Base-by-base conservation (phyloP, 2,888 invertebrate species). In the Caenorhabditis becei region DNA sequence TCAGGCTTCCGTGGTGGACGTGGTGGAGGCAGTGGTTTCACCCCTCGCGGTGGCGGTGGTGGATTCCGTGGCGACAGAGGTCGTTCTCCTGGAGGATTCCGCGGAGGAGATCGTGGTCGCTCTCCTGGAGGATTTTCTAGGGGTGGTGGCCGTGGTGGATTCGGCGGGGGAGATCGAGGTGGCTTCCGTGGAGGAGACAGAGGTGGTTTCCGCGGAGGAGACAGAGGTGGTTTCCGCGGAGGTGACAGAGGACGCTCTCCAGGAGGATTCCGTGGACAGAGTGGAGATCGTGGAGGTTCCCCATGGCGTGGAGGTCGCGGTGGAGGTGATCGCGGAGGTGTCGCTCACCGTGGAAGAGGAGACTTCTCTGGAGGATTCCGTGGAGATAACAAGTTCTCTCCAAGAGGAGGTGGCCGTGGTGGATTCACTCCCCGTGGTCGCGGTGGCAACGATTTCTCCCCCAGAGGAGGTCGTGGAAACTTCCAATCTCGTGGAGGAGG, bases 401-500 rank as follows among this genome's bases (percentile, higher is more conserved):
- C 66, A 4, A 69, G 77, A 78, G 82, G 80, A 37, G 58, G 74
- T 35, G 86, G 81, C 3, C 62, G 79, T 28, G 74, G 77, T 56
- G 74, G 70, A 20, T 85, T 85, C 71, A 81, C 79, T 47, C 80
- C 82, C 35, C 66, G 84, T 18, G 83, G 85, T 18, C 82, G 82
- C 26, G 77, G 83, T 8, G 71, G 78, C 41, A 75, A 58, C 49
- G 77, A 65, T 24, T 80, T 69, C 51, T 72, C 77, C n/a, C 77
- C 75, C 41, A 74, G 80, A 14, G 80, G 74, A 20, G 80, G 72
- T 41, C 37, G 69, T 47, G 77, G 77, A 37, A 69, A 51, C 47
- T 83, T 81, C 75, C 67, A 72, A 28, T 47, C 65, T 20, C 77
- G 72, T 23, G 77, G 81, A 44, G 77, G 71, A 14, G 44, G 66